These are phyloP conservation scores for Gymnocheta viridis DNA, from an alignment of 2,888 invertebrate genomes.

Conservation along the genomic window DNA sequence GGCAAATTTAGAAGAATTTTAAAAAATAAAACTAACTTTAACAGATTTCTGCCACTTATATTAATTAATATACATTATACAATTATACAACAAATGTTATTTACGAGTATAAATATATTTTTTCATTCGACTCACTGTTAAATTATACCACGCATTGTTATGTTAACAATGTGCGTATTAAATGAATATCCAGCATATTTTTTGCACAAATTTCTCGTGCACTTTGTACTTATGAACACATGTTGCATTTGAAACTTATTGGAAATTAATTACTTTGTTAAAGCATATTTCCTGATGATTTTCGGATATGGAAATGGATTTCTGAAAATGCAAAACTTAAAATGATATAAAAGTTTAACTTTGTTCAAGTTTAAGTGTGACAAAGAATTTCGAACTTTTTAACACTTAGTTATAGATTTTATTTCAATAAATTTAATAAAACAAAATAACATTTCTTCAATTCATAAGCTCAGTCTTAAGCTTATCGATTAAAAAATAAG, in stretches of 20 bases:
- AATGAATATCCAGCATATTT: constrained; percentile 35
- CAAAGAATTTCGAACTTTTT: neutral
- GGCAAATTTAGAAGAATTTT: neutral
- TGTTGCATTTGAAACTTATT: constrained; percentile 20
- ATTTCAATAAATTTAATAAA: too few species aligned
- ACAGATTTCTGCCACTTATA: neutral
- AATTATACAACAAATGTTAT: too few species aligned
- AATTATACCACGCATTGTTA: neutral
- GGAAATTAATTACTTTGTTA: constrained; percentile 41
- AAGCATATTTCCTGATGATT: constrained; percentile 4
- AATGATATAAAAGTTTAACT: neutral
- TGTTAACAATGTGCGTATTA: constrained; percentile 44
- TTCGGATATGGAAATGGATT: constrained; percentile 16
- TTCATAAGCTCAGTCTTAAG: too few species aligned
- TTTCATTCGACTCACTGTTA: neutral
- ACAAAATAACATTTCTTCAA: too few species aligned
- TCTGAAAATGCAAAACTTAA: neutral
- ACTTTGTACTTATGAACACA: neutral
- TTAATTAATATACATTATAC: too few species aligned
- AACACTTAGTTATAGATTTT: too few species aligned
- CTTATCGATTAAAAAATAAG: too few species aligned
- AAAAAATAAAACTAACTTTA: neutral
- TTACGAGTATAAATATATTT: too few species aligned
- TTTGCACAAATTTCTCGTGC: constrained; percentile 25
- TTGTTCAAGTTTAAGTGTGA: neutral